Conservation (phyloP, 2,113 vertebrate species). For the Odobenus rosmarus region DNA sequence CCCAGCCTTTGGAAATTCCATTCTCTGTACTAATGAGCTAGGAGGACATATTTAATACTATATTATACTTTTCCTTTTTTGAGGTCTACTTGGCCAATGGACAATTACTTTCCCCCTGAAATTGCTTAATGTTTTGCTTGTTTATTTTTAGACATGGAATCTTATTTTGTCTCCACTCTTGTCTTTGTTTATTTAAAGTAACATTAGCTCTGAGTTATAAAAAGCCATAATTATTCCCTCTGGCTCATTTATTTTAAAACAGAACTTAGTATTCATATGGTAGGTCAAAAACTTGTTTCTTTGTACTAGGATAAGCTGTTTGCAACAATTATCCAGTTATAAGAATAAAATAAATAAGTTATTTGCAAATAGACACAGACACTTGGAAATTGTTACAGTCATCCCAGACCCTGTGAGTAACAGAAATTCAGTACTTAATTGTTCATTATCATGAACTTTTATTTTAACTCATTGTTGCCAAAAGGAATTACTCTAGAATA, state of each 20-base stretch:
- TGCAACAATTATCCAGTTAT: not conserved
- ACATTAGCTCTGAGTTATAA: not conserved
- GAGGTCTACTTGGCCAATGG: not conserved
- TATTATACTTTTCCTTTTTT: not conserved
- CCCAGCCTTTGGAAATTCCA: not conserved
- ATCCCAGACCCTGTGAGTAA: not conserved
- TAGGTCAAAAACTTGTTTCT: not conserved
- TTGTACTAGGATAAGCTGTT: not conserved
- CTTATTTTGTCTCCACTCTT: not conserved
- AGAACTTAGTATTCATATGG: not conserved
- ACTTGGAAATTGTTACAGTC: not conserved
- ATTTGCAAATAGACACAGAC: not conserved
- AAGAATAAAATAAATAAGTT: not conserved
- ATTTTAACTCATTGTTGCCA: not conserved
- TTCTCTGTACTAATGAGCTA: not conserved
- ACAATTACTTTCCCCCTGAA: not conserved
- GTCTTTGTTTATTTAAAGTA: slow-evolving; percentile 40
- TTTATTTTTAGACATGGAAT: not conserved
- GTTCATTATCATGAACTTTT: not conserved
- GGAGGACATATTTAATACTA: not conserved
- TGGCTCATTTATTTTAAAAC: not conserved
- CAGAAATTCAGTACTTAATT: not conserved
- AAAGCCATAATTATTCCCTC: not conserved
- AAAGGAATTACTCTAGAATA: not conserved
- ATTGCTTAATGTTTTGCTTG: slow-evolving; percentile 2